Evolutionary conservation across 2,113 vertebrate genomes (phyloP), one percentile per base, ranked within the genome.

Genomic region (Platysteira castanea): DNA sequence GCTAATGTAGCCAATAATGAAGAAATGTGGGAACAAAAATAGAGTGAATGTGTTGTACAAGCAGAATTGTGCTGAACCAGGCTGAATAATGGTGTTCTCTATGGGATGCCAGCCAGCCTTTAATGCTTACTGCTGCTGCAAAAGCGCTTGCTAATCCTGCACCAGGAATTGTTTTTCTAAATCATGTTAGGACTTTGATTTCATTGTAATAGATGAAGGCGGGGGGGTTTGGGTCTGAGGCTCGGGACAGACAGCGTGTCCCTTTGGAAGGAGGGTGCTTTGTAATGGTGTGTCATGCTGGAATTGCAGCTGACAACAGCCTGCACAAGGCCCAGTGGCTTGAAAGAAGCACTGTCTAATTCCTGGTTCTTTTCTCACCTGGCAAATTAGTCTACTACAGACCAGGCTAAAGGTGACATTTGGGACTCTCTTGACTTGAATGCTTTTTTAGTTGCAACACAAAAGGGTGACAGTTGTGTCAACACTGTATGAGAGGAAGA

Each of bases 161-260:
- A 37, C 44, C 50, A 73, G 79, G 87, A 95, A 96, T 93, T 97
- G 95, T 95, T 97, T 97, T 96, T 89, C 70, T 95, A 92, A 96
- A 95, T 91, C 89, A 87, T 1, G 6, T 89, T 63, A 69, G 69
- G 65, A 92, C 86, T 96, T 96, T 65, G 88, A 84, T 93, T 96
- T 88, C 68, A 82, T 95, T 95, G 89, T 95, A 57, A 20, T 50
- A 70, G 75, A 35, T n/a, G 41, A 84, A 75, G 68, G n/a, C 67
- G 60, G 52, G 37, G 78, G 76, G 23, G 11, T n/a, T 92, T 23
- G 31, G 30, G 60, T 76, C 59, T 79, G 87, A 93, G 86, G 13
- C 64, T 35, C 0, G 1, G 61, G 52, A 57, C 85, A 93, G 68
- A 79, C 42, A 73, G 79, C 9, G 84, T 82, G 73, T 70, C 80